phyloP scores from a whole-genome alignment of 1,140 invertebrate species.

The Scaptomyza graminum region DNA sequence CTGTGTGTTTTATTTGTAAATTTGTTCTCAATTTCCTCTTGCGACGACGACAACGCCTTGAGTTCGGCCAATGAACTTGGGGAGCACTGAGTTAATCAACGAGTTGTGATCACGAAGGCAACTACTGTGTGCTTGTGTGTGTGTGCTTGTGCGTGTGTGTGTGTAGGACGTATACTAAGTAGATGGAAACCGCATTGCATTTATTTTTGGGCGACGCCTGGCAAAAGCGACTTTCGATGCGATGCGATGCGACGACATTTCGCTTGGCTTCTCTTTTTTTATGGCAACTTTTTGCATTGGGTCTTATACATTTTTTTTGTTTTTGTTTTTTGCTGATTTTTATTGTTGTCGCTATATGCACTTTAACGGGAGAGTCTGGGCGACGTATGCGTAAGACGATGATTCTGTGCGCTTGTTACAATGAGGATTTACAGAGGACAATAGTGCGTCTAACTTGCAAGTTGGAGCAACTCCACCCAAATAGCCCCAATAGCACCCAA shows the following conservation, averaged over 20 bases:
- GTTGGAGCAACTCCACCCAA: conserved; percentile 44
- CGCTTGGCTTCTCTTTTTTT: conserved; percentile 68
- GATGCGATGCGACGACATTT: conserved; percentile 41
- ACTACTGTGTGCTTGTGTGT: conserved; percentile 10
- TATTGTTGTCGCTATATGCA: conserved; percentile 60
- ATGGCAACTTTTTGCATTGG: conserved; percentile 77
- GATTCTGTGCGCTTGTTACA: conserved; percentile 83
- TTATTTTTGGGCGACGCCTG: conserved; percentile 76
- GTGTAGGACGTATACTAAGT: conserved; percentile 55
- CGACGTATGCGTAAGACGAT: conserved; percentile 78
- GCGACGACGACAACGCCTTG: conserved; percentile 43
- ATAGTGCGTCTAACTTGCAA: conserved; percentile 81
- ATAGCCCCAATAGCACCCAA: conserved; percentile 2
- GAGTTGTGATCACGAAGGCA: conserved; percentile 53
- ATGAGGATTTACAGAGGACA: conserved; percentile 84
- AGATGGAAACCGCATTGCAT: conserved; percentile 61
- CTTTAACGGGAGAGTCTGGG: conserved; percentile 63
- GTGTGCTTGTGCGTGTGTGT: conserved; percentile 4
- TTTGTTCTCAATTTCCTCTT: conserved; percentile 59
- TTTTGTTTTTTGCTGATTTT: conserved; percentile 27
- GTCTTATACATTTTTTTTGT: conserved; percentile 27
- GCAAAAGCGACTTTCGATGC: conserved; percentile 35
- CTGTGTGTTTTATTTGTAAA: conserved; percentile 26
- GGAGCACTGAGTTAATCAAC: conserved; percentile 57
- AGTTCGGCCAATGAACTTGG: conserved; percentile 63